Evolutionary conservation across 2,888 invertebrate genomes (phyloP).

Genomic region (Pseudoips prasinana): DNA sequence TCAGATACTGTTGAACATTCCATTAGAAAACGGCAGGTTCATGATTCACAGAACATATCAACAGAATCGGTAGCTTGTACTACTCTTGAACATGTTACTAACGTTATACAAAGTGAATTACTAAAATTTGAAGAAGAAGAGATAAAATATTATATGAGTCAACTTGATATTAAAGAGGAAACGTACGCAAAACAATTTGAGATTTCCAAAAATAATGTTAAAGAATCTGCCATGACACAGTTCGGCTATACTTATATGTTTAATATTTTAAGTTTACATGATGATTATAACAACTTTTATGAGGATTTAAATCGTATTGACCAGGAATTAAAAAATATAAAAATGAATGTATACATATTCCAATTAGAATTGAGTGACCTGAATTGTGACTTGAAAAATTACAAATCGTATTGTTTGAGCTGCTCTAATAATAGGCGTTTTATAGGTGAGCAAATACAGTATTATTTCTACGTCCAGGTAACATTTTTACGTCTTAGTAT

Average conservation of each 20-base stretch:
- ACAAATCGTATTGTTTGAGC: conserved; percentile 33
- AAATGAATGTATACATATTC: conserved; percentile 7
- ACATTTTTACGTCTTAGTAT: too few relatives aligned
- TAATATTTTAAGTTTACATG: conserved; percentile 43
- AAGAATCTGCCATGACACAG: conserved; percentile 34
- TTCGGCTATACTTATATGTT: conserved; percentile 43
- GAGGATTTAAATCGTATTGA: conserved; percentile 14
- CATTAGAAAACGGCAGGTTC: too few relatives aligned
- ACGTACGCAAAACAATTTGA: conserved; percentile 20
- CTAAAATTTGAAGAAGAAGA: background rate
- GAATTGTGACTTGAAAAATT: conserved; percentile 24
- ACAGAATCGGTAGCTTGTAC: too few relatives aligned
- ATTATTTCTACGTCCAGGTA: too few relatives aligned
- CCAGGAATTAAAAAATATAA: background rate
- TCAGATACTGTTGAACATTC: too few relatives aligned
- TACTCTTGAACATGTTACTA: background rate
- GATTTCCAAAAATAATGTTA: conserved; percentile 30
- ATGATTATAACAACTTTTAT: conserved; percentile 39
- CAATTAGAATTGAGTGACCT: conserved; percentile 15
- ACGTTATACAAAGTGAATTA: background rate
- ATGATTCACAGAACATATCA: too few relatives aligned
- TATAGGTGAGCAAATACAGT: background rate
- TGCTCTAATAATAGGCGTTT: conserved; percentile 14
- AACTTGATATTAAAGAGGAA: conserved; percentile 12
- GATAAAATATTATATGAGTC: conserved; percentile 1